These are phyloP conservation scores for Leguminivora glycinivorella DNA, from an alignment of 1,140 invertebrate species.

Conservation along the genomic window DNA sequence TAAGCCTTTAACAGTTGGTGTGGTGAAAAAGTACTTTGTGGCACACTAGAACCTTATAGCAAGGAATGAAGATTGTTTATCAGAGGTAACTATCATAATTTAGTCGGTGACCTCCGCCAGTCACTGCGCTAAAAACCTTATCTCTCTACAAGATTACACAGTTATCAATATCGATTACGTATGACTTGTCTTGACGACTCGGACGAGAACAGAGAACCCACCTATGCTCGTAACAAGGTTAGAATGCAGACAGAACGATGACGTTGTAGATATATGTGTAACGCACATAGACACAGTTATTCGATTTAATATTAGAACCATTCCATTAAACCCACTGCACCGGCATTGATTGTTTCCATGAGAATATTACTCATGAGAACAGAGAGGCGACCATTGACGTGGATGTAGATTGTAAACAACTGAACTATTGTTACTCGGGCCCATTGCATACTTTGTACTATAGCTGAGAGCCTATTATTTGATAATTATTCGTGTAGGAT, in stretches of 20 bases:
- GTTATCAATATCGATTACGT: conserved; percentile 15
- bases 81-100: not conserved
- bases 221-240: conserved; percentile 10
- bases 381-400: conserved; percentile 45
- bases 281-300: conserved; percentile 37
- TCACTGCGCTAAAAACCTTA: not conserved
- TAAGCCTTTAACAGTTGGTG: too few species aligned
- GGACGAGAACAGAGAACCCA: conserved; percentile 2
- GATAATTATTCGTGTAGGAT: conserved; percentile 9
- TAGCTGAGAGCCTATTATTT: not conserved
- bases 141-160: conserved; percentile 6
- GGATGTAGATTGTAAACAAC: conserved; percentile 36
- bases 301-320: conserved; percentile 50
- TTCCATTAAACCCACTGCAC: conserved; percentile 52
- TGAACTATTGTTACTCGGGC: conserved; percentile 15
- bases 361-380: conserved; percentile 60
- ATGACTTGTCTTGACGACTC: conserved; percentile 18
- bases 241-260: conserved; percentile 4
- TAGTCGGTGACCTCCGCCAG: not conserved
- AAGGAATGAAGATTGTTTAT: not conserved
- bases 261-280: conserved; percentile 22
- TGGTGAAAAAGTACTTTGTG: conserved; percentile 30
- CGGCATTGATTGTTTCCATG: conserved; percentile 63
- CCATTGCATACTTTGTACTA: conserved; percentile 11
- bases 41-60: too few species aligned